Base-by-base conservation (phyloP, 2,888 invertebrate genomes). In the Amiota mariae region DNA sequence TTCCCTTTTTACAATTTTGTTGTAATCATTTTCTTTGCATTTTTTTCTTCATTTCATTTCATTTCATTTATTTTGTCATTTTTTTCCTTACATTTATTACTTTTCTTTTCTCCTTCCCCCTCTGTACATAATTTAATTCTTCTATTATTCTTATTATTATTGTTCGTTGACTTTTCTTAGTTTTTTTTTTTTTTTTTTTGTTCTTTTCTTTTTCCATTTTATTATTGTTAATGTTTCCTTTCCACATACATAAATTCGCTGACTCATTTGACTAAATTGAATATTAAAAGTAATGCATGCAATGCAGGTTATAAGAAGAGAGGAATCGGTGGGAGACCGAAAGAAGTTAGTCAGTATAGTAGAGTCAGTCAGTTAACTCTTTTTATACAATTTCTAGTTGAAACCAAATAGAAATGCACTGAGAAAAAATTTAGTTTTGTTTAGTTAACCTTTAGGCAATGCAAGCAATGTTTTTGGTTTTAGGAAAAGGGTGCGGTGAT, bases 171-270 rank as follows among this genome's bases (percentile, higher is more conserved):
- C 10, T 18, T 15, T 18, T 10, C 20, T 24, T n/a, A 24, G n/a
- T 20, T 20, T n/a, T 54, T 15, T n/a, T n/a, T 15, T n/a, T 15
- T 61, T 61, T 15, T 49, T 67, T 48, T 49, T 67, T 18, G 67
- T 46, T 67, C 49, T 71, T 61, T 51, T 10, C 48, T 15, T 66
- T 66, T 48, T 49, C 8, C 18, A 10, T 18, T 79, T 82, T 79
- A 74, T 75, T 76, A 73, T 79, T 66, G 76, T 59, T 73, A 59
- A 51, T 72, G 76, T 73, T 77, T 78, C 75, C 77, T 82, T 76
- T 84, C 75, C 73, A 74, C 77, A 78, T 82, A 74, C 77, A 78
- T 82, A 77, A 79, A 77, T 82, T 68, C 66, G 82, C 80, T 85
- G 81, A 80, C 79, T 85, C 79, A 85, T 79, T 76, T 74, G 70